Conservation (phyloP, 2,113 vertebrate genomes). For the Garra rufa region DNA sequence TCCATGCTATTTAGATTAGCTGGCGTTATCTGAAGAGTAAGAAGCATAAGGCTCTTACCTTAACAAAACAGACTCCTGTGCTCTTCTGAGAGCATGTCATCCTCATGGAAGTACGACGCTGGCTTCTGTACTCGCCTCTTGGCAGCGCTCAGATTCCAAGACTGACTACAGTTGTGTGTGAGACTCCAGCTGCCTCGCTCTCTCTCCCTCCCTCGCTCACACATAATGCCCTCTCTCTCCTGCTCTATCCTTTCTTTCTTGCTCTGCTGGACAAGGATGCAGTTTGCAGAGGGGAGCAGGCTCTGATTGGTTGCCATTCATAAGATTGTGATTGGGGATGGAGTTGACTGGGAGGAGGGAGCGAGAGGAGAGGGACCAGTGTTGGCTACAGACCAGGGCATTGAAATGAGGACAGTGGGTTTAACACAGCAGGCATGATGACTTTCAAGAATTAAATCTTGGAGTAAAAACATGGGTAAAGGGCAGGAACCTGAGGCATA, state of each 20-base stretch:
- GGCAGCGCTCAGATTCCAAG: slow-evolving; percentile 60
- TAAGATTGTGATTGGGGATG: slow-evolving; percentile 52
- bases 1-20: slow-evolving; percentile 4
- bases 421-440: slow-evolving; percentile 45
- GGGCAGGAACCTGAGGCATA: slow-evolving; percentile 1
- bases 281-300: slow-evolving; percentile 50
- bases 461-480: slow-evolving; percentile 6
- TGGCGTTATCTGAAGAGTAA: neutral
- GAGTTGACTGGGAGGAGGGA: neutral
- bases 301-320: slow-evolving; percentile 63
- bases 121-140: slow-evolving; percentile 56
- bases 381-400: slow-evolving; percentile 50
- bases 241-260: slow-evolving; percentile 51
- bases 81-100: slow-evolving; percentile 52
- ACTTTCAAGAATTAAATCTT: slow-evolving; percentile 28
- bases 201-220: slow-evolving; percentile 25
- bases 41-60: slow-evolving; percentile 55
- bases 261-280: slow-evolving; percentile 62
- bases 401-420: slow-evolving; percentile 49
- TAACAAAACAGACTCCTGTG: slow-evolving; percentile 38
- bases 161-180: slow-evolving; percentile 66
- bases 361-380: neutral
- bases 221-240: slow-evolving; percentile 32
- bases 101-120: slow-evolving; percentile 52
- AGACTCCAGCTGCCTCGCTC: slow-evolving; percentile 60